Conservation (phyloP, 2,113 vertebrate genomes). For the Rhinolophus ferrumequinum region DNA sequence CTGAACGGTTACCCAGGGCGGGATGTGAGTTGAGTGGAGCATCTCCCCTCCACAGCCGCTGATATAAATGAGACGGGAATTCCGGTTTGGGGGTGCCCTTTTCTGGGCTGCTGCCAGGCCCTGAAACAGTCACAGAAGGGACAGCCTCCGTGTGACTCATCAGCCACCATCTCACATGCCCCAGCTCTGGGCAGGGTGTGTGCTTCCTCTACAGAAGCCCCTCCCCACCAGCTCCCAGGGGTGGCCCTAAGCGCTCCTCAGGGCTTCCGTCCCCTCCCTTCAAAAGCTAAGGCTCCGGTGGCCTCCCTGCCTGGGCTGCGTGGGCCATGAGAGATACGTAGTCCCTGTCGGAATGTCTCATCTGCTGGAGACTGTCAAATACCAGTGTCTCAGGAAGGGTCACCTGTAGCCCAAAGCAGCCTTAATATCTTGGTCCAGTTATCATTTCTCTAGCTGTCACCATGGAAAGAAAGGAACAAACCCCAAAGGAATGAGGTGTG, state of each 20-base stretch:
- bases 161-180: not conserved
- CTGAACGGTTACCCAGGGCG: rapidly evolving
- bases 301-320: not conserved
- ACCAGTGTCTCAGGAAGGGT: not conserved
- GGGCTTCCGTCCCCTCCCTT: not conserved
- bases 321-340: rapidly evolving
- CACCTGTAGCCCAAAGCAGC: not conserved
- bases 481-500: rapidly evolving
- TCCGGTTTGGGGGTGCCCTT: not conserved
- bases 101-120: not conserved
- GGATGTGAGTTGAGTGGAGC: rapidly evolving
- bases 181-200: not conserved
- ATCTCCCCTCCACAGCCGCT: not conserved
- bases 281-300: not conserved
- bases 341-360: not conserved
- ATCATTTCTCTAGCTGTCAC: not conserved
- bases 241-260: not conserved
- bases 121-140: not conserved
- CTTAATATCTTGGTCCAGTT: rapidly evolving
- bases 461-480: no score
- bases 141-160: not conserved
- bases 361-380: no score
- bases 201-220: not conserved
- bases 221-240: not conserved
- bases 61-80: rapidly evolving